phyloP scores from a whole-genome alignment of 2,888 invertebrate species.

The Sabatieria punctata region DNA sequence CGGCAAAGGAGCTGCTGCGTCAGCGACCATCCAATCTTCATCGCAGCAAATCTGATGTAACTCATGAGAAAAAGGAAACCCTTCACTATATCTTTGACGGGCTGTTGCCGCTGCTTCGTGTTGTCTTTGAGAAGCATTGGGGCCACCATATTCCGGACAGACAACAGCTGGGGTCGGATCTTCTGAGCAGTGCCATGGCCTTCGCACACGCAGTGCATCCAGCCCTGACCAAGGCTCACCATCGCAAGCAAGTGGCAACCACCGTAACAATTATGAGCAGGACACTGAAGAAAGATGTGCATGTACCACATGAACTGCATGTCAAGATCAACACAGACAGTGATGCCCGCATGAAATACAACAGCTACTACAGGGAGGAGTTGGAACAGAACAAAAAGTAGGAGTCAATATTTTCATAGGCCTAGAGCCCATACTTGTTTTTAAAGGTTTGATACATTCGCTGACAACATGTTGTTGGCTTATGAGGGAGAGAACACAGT shows the following conservation, averaged over 20 bases:
- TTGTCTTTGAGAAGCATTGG: slow-evolving; percentile 29
- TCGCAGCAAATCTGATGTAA: not conserved
- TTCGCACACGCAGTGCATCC: not conserved
- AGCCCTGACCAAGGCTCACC: not conserved
- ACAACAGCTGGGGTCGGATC: not conserved
- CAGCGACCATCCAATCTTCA: slow-evolving; percentile 6
- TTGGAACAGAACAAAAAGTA: slow-evolving; percentile 27
- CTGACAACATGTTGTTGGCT: slow-evolving; percentile 27
- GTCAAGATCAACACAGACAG: not conserved
- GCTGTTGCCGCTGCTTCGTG: slow-evolving; percentile 30
- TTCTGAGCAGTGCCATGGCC: too few relatives aligned
- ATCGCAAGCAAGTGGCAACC: too few relatives aligned
- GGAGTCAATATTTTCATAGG: too few relatives aligned
- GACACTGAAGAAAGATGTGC: too few relatives aligned
- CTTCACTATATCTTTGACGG: slow-evolving; percentile 31
- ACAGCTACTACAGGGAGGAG: slow-evolving; percentile 28
- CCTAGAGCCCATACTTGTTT: too few relatives aligned
- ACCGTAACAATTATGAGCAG: too few relatives aligned
- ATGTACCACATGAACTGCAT: too few relatives aligned
- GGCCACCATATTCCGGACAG: not conserved
- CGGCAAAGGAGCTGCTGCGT: slow-evolving; percentile 1
- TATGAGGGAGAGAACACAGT: slow-evolving; percentile 32
- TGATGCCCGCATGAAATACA: slow-evolving; percentile 18
- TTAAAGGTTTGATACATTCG: slow-evolving; percentile 31
- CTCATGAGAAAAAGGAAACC: slow-evolving; percentile 4